Evolutionary conservation across 92 coral and sea anemone genomes (phyloP), one percentile per base, ranked within the genome.

Genomic region (Actinostola sp.): DNA sequence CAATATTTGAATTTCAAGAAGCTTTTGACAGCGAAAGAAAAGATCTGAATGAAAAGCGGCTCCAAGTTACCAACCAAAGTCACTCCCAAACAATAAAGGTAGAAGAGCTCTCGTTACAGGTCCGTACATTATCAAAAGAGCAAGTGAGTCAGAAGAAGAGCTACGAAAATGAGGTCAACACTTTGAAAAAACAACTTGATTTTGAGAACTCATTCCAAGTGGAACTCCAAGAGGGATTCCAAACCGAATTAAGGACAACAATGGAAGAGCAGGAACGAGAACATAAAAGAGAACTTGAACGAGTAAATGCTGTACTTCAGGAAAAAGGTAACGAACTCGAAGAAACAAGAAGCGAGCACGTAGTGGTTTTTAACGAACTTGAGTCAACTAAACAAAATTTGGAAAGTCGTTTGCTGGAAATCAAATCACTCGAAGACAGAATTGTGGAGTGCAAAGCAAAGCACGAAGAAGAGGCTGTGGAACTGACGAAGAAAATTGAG

Each of bases 171-270:
- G 85, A 90, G 49, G 63, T 90, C 34, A 72, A 80, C 39, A 67
- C 83, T 33, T 79, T 90, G 28, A 88, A 80, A 67, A 84, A 87
- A 46, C 96, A 90, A 63, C 48, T 90, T 21, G 72, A 75, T 10
- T 90, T 87, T 63, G 96, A 87, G 72, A 90, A 59, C 53, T 77
- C 83, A 16, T 90, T 88, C 51, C 92, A 90, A 59, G 84, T 81
- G 12, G 88, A 90, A 46, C 92, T 90, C 25, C 92, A 87, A 63
- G 82, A 72, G 45, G 89, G 85, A 38, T 92, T 87, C 25, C 84
- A 90, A 35, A 75, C 63, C 39, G 92, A 90, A 65, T 53, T 90
- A 32, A 66, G 48, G 20, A 75, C 50, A 20, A 82, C 76, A 50
- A 79, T 66, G 42, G 92, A 89, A 58, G 43, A 81, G 0, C 63